A percentile compares a stretch with the other conserved stretches of the same genome.
These are phyloP conservation scores for Philypnodon macrostomus DNA, from an alignment of 2,797 vertebrate genomes.

Conservation along the genomic window DNA sequence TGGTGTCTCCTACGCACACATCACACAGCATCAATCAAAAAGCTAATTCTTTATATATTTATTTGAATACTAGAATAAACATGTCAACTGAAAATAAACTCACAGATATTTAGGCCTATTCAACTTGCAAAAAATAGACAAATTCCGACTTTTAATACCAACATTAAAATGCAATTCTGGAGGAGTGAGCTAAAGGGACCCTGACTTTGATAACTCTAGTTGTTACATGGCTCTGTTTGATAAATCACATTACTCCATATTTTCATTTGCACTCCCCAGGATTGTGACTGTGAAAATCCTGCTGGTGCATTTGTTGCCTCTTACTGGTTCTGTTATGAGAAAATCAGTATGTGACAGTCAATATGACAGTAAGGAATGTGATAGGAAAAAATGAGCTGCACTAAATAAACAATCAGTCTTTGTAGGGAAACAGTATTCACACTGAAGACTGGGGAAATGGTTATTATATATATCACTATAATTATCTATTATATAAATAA, in stretches of 20 bases:
- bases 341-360: slow-evolving; percentile 54
- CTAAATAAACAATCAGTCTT: slow-evolving; percentile 49
- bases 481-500: no score
- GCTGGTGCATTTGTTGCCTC: slow-evolving; percentile 42
- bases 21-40: slow-evolving; percentile 61
- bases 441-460: slow-evolving; percentile 9
- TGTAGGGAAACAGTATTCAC: slow-evolving; percentile 23
- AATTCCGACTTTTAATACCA: no score
- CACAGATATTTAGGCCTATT: no score
- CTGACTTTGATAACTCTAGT: slow-evolving; percentile 9
- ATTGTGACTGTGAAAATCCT: slow-evolving; percentile 41
- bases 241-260: slow-evolving; percentile 43
- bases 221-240: slow-evolving; percentile 34
- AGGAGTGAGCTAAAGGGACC: no score
- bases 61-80: no score
- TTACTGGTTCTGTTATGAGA: slow-evolving; percentile 61
- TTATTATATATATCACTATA: no score
- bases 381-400: slow-evolving; percentile 57
- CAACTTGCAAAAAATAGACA: no score
- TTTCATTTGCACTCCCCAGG: slow-evolving; percentile 25
- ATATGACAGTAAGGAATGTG: slow-evolving; percentile 64
- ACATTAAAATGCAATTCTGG: no score
- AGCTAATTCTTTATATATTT: neutral
- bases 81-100: no score
- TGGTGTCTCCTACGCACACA: slow-evolving; percentile 62